These are phyloP conservation scores for Zoanthus solanderi DNA, from an alignment of 92 coral and sea anemone species.

Conservation along the genomic window DNA sequence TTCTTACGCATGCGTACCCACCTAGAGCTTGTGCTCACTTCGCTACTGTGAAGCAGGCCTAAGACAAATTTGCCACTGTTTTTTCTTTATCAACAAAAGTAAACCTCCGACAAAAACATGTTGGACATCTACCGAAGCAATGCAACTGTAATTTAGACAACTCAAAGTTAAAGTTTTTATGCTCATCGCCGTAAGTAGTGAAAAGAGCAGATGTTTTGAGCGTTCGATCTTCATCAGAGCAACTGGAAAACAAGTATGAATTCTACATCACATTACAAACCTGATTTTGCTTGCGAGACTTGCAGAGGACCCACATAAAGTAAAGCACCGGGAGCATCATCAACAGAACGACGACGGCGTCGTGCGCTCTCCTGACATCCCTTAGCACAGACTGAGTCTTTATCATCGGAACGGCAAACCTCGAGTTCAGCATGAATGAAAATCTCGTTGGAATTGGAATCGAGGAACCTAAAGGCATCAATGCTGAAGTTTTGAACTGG, in stretches of 20 bases:
- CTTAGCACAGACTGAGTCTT: constrained; percentile 70
- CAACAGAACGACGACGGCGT: constrained; percentile 65
- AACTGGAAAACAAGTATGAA: background rate
- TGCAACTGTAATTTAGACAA: too few species aligned
- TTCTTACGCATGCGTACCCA: too few species aligned
- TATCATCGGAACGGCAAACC: constrained; percentile 79
- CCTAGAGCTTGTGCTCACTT: too few species aligned
- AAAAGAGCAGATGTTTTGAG: too few species aligned
- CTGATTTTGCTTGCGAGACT: constrained; percentile 33
- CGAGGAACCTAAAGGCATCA: constrained; percentile 72
- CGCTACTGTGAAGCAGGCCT: too few species aligned
- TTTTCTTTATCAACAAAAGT: too few species aligned
- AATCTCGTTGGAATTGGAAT: constrained; percentile 31
- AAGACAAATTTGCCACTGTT: too few species aligned
- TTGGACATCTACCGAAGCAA: too few species aligned
- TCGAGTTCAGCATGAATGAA: constrained; percentile 74
- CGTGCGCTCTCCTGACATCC: constrained; percentile 56
- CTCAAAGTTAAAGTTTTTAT: too few species aligned
- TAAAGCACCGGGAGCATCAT: constrained; percentile 47
- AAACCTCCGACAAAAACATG: too few species aligned
- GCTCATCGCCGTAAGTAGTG: too few species aligned
- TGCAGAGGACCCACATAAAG: constrained; percentile 65
- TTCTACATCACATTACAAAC: background rate
- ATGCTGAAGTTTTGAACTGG: constrained; percentile 61
- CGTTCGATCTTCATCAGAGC: background rate